phyloP scores from a whole-genome alignment of 2,888 invertebrate genomes.

The Xestia xanthographa region DNA sequence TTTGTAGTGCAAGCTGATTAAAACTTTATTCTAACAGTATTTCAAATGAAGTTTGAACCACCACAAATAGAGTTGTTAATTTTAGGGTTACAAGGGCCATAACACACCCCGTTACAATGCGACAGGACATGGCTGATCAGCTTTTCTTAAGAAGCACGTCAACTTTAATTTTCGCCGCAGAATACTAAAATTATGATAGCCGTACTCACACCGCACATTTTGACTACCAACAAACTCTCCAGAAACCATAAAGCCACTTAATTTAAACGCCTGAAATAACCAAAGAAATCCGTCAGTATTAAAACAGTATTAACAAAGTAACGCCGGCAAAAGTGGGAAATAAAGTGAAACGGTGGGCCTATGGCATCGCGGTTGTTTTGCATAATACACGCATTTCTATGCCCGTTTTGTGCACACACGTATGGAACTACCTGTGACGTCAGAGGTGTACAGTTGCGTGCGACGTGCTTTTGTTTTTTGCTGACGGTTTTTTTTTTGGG shows the following conservation, averaged over 20 bases:
- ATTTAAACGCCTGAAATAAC: slow-evolving; percentile 40
- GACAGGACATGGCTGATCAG: neutral
- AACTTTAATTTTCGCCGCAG: neutral
- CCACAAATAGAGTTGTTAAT: too few species aligned
- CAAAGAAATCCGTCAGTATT: slow-evolving; percentile 53
- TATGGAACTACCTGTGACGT: slow-evolving; percentile 51
- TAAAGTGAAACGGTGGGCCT: slow-evolving; percentile 73
- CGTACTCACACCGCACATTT: neutral
- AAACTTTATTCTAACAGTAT: too few species aligned
- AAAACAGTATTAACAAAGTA: slow-evolving; percentile 64
- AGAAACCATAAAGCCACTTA: slow-evolving; percentile 39
- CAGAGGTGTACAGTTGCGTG: slow-evolving; percentile 53
- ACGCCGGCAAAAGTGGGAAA: slow-evolving; percentile 57
- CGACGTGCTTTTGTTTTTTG: slow-evolving; percentile 14
- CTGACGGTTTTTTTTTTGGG: slow-evolving; percentile 9
- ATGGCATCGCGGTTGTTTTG: slow-evolving; percentile 72
- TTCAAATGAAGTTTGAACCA: too few species aligned
- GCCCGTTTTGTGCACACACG: slow-evolving; percentile 66
- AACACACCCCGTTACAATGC: too few species aligned
- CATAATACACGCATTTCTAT: slow-evolving; percentile 83
- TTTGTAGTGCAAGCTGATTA: too few species aligned
- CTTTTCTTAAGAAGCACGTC: neutral
- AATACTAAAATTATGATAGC: neutral
- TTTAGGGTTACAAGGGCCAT: too few species aligned
- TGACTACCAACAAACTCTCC: slow-evolving; percentile 12